Evolutionary conservation across 2,888 invertebrate species (phyloP).

Genomic region (Epirrhoe alternata): DNA sequence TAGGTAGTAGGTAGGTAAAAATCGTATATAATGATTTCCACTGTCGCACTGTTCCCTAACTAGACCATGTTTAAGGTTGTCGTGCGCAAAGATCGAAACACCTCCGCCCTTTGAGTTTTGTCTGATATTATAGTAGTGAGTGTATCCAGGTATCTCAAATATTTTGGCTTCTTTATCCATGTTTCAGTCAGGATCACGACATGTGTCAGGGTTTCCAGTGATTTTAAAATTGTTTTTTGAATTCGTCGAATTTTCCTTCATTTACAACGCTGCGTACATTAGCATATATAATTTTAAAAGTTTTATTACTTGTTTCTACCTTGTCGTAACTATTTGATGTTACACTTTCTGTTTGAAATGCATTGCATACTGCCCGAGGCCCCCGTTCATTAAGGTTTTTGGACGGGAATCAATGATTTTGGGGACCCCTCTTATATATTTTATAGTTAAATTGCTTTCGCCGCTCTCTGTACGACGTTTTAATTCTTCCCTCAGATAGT

Average conservation of each 20-base stretch:
- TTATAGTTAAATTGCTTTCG: too few species aligned
- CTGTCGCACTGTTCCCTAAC: background rate
- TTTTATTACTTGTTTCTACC: background rate
- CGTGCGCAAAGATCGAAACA: background rate
- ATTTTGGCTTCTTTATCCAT: background rate
- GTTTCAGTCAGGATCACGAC: background rate
- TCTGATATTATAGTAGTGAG: background rate
- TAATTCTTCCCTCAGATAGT: too few species aligned
- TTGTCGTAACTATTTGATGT: background rate
- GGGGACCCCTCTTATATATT: too few species aligned
- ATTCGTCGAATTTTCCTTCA: background rate
- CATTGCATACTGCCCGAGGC: too few species aligned
- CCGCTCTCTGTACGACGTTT: too few species aligned
- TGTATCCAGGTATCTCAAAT: background rate
- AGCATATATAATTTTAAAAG: background rate
- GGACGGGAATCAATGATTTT: too few species aligned
- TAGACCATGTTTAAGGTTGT: background rate
- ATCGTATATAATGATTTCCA: slow-evolving; percentile 1
- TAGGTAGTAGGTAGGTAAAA: too few species aligned
- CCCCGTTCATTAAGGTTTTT: too few species aligned
- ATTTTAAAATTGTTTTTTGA: background rate
- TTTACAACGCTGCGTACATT: background rate
- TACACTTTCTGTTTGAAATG: too few species aligned
- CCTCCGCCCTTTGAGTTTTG: too few species aligned
- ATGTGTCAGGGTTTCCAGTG: background rate